phyloP scores from a whole-genome alignment of 2,888 invertebrate species.

The Drosophila seclusa region DNA sequence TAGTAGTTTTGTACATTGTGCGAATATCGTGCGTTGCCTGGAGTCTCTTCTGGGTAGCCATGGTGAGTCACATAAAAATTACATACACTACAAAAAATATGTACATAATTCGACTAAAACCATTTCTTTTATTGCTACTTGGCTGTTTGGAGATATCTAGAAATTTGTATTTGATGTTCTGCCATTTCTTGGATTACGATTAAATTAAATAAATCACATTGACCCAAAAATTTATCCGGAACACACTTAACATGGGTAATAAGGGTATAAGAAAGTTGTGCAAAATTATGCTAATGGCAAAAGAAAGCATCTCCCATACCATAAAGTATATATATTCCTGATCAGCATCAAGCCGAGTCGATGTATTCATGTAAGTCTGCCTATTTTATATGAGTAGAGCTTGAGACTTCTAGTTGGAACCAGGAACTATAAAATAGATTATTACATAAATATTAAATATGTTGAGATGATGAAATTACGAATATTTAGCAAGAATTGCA shows the following conservation, averaged over 20 bases:
- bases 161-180: not conserved
- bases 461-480: not conserved
- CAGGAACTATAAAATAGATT: not conserved
- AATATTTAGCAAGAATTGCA: not conserved
- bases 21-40: conserved; percentile 67
- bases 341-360: not conserved
- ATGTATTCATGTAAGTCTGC: not conserved
- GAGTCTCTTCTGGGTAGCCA: conserved; percentile 30
- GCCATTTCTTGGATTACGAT: too few relatives aligned
- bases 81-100: not conserved
- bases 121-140: not conserved
- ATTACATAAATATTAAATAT: not conserved
- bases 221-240: not conserved
- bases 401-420: not conserved
- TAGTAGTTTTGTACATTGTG: conserved; percentile 71
- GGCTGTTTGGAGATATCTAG: not conserved
- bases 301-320: not conserved
- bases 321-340: not conserved
- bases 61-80: conserved; percentile 25
- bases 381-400: not conserved
- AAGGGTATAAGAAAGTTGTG: fast-evolving
- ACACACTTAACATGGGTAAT: not conserved
- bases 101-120: not conserved
- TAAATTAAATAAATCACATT: not conserved
- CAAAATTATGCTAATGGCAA: not conserved